Percentiles rank a stretch among this genome's conserved stretches.
These are phyloP conservation scores for Calliphora vicina DNA, from an alignment of 1,140 invertebrate genomes.

Conservation along the genomic window DNA sequence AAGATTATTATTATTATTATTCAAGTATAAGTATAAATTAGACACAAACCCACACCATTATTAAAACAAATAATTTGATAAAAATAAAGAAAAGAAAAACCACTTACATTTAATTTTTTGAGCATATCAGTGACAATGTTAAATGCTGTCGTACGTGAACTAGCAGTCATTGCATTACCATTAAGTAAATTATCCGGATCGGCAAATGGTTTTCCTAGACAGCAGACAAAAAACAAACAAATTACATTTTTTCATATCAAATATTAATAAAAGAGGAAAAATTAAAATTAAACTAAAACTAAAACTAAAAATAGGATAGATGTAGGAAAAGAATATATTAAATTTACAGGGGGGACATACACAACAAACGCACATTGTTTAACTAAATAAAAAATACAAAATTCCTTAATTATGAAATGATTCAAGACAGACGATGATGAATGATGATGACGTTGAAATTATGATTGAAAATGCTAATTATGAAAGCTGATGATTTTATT, in stretches of 20 bases:
- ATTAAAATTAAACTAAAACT: neutral
- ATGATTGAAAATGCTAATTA: too few species aligned
- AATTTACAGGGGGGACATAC: slow-evolving; percentile 43
- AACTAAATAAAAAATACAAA: slow-evolving; percentile 36
- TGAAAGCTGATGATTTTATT: too few species aligned
- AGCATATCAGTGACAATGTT: slow-evolving; percentile 94
- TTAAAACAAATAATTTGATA: neutral
- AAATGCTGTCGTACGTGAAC: slow-evolving; percentile 87
- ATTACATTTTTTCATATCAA: neutral
- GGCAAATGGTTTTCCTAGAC: slow-evolving; percentile 51
- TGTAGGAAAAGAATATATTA: slow-evolving; percentile 33
- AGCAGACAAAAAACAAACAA: slow-evolving; percentile 28
- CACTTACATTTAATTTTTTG: slow-evolving; percentile 87
- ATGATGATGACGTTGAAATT: too few species aligned
- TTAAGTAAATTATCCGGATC: slow-evolving; percentile 68
- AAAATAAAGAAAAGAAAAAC: neutral
- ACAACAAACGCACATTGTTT: slow-evolving; percentile 17
- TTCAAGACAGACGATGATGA: too few species aligned
- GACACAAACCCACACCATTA: neutral
- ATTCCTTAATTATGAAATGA: neutral
- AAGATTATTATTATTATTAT: neutral
- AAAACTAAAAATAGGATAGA: neutral
- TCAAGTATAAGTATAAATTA: neutral
- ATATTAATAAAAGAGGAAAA: neutral
- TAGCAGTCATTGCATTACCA: slow-evolving; percentile 81